Conservation (phyloP, 2,113 vertebrate genomes). For the Promerops cafer region DNA sequence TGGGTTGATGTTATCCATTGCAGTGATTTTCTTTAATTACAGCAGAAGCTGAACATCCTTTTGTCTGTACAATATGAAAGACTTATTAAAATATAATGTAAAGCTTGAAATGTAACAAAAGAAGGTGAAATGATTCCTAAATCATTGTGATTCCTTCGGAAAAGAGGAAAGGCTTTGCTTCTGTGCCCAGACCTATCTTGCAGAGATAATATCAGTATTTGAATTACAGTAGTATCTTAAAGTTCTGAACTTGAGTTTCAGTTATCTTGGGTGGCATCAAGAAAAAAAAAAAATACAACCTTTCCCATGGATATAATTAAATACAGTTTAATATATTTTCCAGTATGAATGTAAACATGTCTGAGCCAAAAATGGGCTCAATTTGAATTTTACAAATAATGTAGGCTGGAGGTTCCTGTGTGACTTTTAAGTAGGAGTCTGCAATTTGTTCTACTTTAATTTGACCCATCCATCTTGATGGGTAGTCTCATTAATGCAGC, state of each 20-base stretch:
- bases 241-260: neutral
- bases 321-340: neutral
- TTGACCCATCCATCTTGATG: slow-evolving; percentile 22
- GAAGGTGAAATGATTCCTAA: neutral
- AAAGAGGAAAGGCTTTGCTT: slow-evolving; percentile 4
- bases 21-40: slow-evolving; percentile 46
- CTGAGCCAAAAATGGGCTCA: neutral
- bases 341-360: neutral
- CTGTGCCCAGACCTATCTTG: neutral
- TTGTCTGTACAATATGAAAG: neutral
- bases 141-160: neutral
- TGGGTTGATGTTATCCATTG: neutral
- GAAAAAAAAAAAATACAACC: neutral
- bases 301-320: neutral
- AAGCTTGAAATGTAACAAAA: slow-evolving; percentile 19
- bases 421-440: slow-evolving; percentile 25
- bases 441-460: slow-evolving; percentile 41
- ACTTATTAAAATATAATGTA: slow-evolving; percentile 1
- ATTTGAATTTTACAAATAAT: neutral
- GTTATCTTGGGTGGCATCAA: neutral
- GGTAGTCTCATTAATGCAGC: slow-evolving; percentile 15
- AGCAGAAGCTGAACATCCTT: neutral
- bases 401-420: neutral
- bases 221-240: neutral
- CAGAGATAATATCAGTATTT: neutral